Base-by-base conservation (phyloP, 2,113 vertebrate genomes). In the Kryptolebias marmoratus region DNA sequence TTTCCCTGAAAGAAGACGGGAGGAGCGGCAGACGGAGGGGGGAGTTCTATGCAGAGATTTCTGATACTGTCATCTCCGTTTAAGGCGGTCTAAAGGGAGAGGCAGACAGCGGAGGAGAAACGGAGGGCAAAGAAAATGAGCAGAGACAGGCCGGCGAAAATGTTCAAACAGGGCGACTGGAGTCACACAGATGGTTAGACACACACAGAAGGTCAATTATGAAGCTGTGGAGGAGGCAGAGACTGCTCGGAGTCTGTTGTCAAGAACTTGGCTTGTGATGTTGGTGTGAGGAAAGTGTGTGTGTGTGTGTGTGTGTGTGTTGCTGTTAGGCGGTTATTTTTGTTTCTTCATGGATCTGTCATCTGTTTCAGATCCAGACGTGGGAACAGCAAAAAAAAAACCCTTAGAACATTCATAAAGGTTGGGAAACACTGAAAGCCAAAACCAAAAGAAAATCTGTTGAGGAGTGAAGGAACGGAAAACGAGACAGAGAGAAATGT, bases 191-290 rank as follows among this genome's bases (percentile, higher is more conserved):
- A 89, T 83, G 85, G 77, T 74, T 44, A 62, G 55, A 81, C 80
- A 68, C 77, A 78, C 63, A 87, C 85, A 89, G 80, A 78, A 86
- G 83, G 84, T 87, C 78, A 87, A 73, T 84, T 87, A 86, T 83
- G 76, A 78, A 81, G 82, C 82, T 72, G 76, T 75, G 83, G 81
- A 82, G 80, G 82, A 88, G 85, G 80, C 77, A 75, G 79, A 89
- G 82, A 83, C 89, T 75, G 69, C 83, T 76, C 56, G 76, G 79
- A 86, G 87, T 74, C 78, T 72, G 79, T 74, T 82, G 81, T 83
- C 77, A 76, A 77, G 73, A 86, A 79, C 62, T 86, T 87, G 89
- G 85, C 72, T 69, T 83, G 76, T 77, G 80, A 87, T 68, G 69
- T 27, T 55, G 65, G 81, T 88, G 81, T 71, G 75, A 84, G 81